These are phyloP conservation scores for Sesamia inferens DNA, from an alignment of 2,888 invertebrate genomes.

Conservation along the genomic window DNA sequence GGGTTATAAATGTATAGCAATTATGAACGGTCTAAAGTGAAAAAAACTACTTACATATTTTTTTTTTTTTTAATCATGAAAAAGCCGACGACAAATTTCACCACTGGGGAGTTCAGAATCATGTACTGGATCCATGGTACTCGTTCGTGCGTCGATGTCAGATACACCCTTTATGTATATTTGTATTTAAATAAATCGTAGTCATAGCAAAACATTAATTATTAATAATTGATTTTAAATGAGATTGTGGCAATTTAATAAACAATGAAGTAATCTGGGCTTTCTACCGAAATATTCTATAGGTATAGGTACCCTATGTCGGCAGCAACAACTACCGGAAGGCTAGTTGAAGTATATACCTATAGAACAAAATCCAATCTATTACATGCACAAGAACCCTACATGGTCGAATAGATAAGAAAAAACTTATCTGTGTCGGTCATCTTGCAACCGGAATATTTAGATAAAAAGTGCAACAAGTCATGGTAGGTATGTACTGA, in stretches of 20 bases:
- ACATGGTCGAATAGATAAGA: slow-evolving; percentile 16
- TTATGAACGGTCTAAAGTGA: too few relatives aligned
- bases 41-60: too few relatives aligned
- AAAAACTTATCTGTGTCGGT: slow-evolving; percentile 29
- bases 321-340: slow-evolving; percentile 32
- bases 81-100: too few relatives aligned
- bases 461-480: slow-evolving; percentile 71
- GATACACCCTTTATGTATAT: too few relatives aligned
- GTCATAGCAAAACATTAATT: background rate
- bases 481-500: slow-evolving; percentile 38
- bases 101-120: too few relatives aligned
- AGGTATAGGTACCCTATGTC: background rate
- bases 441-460: slow-evolving; percentile 56
- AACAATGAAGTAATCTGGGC: background rate
- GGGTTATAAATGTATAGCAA: too few relatives aligned
- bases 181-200: background rate
- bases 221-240: background rate
- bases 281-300: background rate
- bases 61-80: too few relatives aligned
- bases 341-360: background rate
- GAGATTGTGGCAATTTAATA: background rate
- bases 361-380: slow-evolving; percentile 10
- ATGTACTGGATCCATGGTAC: too few relatives aligned
- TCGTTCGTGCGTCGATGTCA: too few relatives aligned
- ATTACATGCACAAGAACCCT: slow-evolving; percentile 15